Evolutionary conservation across 2,797 vertebrate genomes (phyloP).

Genomic region (Esox masquinongy): DNA sequence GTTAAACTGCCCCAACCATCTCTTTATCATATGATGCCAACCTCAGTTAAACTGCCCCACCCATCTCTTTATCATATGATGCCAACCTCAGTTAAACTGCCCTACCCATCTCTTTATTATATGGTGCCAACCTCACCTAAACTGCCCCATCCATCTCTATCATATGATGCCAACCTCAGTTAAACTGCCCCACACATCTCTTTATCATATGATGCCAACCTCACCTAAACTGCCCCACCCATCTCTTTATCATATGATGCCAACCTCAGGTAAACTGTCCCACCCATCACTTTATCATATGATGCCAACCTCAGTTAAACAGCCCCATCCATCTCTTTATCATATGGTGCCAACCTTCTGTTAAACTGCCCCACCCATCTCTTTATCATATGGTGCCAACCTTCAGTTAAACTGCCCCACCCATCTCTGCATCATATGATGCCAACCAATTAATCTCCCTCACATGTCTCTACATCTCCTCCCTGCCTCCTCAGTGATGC

Average conservation of each 20-base stretch:
- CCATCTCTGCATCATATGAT: not conserved
- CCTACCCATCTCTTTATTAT: not conserved
- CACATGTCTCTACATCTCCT: not conserved
- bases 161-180: not conserved
- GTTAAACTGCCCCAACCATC: not conserved
- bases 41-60: not conserved
- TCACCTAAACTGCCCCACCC: not conserved
- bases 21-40: not conserved
- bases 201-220: not conserved
- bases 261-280: not conserved
- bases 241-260: not conserved
- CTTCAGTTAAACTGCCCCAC: not conserved
- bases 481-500: not conserved
- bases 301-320: not conserved
- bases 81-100: not conserved
- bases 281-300: not conserved
- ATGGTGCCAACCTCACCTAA: not conserved
- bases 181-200: not conserved
- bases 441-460: not conserved
- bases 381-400: not conserved
- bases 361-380: not conserved
- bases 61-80: not conserved
- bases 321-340: not conserved
- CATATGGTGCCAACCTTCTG: not conserved
- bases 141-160: not conserved